These are phyloP conservation scores for Corythaeola cristata DNA, from an alignment of 2,113 vertebrate genomes.

Conservation along the genomic window DNA sequence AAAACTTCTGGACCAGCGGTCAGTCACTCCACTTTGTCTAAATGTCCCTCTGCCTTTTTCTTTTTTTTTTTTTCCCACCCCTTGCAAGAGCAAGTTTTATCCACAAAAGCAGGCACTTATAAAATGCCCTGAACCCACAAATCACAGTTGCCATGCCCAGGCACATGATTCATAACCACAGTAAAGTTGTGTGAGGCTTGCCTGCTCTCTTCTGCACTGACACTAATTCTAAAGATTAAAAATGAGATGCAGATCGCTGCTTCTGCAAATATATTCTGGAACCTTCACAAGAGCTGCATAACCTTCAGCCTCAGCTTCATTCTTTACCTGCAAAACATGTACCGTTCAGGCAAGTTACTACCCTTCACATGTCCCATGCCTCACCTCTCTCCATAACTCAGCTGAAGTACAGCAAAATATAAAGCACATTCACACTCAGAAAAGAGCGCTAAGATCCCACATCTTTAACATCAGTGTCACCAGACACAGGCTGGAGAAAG, in stretches of 20 bases:
- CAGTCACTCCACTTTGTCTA: not conserved
- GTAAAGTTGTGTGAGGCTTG: not conserved
- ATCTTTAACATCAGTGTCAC: not conserved
- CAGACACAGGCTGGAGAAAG: not conserved
- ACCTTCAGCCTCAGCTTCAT: not conserved
- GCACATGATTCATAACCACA: not conserved
- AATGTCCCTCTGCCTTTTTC: not conserved
- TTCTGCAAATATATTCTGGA: not conserved
- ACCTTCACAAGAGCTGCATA: not conserved
- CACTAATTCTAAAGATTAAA: not conserved
- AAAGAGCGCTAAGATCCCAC: not conserved
- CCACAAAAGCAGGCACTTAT: not conserved
- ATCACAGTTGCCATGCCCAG: not conserved
- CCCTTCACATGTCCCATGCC: not conserved
- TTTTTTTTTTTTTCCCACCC: accelerated
- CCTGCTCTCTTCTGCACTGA: not conserved
- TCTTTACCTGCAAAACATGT: not conserved
- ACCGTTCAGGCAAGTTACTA: not conserved
- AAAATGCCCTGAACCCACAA: slow-evolving; percentile 9
- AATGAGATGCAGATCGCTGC: not conserved
- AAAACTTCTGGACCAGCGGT: not conserved
- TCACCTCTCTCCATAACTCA: not conserved
- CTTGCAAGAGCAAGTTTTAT: not conserved
- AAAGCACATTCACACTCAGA: not conserved
- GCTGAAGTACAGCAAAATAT: not conserved